phyloP scores from a whole-genome alignment of 2,113 vertebrate genomes.

The Peromyscus maniculatus region DNA sequence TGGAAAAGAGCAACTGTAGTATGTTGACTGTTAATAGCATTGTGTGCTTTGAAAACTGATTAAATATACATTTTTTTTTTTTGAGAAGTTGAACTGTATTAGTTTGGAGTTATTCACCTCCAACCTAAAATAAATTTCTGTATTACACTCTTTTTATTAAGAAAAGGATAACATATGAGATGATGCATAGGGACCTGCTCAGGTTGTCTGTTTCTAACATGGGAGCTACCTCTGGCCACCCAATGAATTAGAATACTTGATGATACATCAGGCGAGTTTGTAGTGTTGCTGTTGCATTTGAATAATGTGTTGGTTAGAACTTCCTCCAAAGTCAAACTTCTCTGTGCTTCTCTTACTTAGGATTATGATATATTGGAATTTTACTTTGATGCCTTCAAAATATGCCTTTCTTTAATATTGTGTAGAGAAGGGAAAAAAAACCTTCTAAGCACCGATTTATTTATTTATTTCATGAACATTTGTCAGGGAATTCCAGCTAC shows the following conservation, averaged over 20 bases:
- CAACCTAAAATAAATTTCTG: background rate
- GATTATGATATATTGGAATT: background rate
- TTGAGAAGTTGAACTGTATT: background rate
- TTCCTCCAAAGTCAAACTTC: background rate
- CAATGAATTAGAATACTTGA: background rate
- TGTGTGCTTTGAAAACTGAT: background rate
- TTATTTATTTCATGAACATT: background rate
- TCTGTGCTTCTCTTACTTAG: background rate
- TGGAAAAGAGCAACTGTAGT: background rate
- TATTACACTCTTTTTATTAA: background rate
- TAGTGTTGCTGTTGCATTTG: background rate
- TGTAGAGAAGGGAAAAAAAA: background rate
- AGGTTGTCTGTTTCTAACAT: background rate
- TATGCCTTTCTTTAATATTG: background rate
- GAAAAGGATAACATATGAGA: background rate
- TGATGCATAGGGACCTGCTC: background rate
- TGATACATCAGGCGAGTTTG: background rate
- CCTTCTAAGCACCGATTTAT: background rate
- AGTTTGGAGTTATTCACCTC: background rate
- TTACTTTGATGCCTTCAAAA: slow-evolving; percentile 17
- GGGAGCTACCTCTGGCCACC: background rate
- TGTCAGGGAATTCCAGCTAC: background rate
- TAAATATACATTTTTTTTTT: background rate
- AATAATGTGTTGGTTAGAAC: background rate
- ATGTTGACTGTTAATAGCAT: background rate